Evolutionary conservation across 2,113 vertebrate species (phyloP), one percentile per base, ranked within the genome.

Genomic region (Telmatochromis sp.): DNA sequence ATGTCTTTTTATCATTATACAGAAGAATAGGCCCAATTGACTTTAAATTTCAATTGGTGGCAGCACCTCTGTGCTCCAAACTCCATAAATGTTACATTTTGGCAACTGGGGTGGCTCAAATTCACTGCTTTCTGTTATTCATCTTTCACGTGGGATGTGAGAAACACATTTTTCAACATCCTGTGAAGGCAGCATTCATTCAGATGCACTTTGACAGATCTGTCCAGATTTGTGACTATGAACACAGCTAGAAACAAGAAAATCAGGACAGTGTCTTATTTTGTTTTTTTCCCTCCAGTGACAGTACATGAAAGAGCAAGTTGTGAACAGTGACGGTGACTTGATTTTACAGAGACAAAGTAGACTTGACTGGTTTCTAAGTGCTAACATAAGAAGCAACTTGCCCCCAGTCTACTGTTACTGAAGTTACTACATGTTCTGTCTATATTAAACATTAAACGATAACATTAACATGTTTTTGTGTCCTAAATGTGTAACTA

Each of bases 291-390:
- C 10, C 55, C 75, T 53, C 19, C 31, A 57, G 78, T 80, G 83
- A 83, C 60, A 54, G 40, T 63, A 82, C 78, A 89, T 87, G 49
- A 90, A 89, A 87, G 79, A 58, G 40, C 40, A 87, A 4, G 82
- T 87, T 65, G 83, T 91, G 83, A 79, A 84, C 82, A 86, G n/a
- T 88, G 82, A 89, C 23, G 6, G 23, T 80, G 58, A 63, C 70
- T 89, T 82, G 57, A 82, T 57, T 86, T 83, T 45, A 86, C 57
- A 87, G 75, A 88, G 58, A 81, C 49, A 60, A 68, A 51, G 85
- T 87, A 58, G 42, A 68, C 55, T 47, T 84, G 80, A 87, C 26
- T 88, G 80, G 15, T 89, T 87, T 70, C 33, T 57, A 58, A 53
- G 42, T 47, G 26, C 79, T 83, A 75, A 45, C 65, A 82, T 80